phyloP scores from a whole-genome alignment of 2,797 vertebrate species.

The Mus minutoides region DNA sequence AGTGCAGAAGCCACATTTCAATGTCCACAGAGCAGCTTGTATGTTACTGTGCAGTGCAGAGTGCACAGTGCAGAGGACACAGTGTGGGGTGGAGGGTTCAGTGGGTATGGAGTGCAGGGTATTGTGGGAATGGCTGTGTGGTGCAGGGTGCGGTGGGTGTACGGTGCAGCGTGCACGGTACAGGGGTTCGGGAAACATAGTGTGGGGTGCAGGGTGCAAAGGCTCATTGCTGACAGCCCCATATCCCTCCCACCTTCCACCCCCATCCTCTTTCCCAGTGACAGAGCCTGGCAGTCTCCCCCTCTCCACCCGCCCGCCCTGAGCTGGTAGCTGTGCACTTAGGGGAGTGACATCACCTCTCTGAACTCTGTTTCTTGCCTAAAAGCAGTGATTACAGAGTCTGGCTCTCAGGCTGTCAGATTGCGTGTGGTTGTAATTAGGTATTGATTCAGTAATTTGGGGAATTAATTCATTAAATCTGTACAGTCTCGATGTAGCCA shows the following conservation, averaged over 20 bases:
- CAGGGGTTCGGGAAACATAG: background rate
- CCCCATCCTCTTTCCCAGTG: background rate
- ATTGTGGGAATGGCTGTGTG: background rate
- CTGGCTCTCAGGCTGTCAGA: background rate
- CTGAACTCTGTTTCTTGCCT: background rate
- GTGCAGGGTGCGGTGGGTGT: background rate
- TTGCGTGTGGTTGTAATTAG: background rate
- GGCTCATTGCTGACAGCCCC: background rate
- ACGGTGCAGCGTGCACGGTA: background rate
- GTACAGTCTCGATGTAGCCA: background rate
- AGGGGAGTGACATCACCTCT: background rate
- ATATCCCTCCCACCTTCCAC: background rate
- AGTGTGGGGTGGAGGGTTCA: no score
- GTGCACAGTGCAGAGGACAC: background rate
- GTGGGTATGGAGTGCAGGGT: background rate
- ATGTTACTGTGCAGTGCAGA: background rate
- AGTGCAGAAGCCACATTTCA: background rate
- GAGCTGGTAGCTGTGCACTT: background rate
- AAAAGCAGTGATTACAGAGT: background rate
- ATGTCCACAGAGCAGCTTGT: background rate
- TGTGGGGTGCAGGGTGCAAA: background rate
- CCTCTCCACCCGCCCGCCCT: background rate
- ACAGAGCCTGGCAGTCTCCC: background rate
- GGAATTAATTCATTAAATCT: background rate
- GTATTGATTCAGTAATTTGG: conserved; percentile 4